These are phyloP conservation scores for Caenorhabditis sp. DNA, from an alignment of 2,888 invertebrate genomes.

Conservation along the genomic window DNA sequence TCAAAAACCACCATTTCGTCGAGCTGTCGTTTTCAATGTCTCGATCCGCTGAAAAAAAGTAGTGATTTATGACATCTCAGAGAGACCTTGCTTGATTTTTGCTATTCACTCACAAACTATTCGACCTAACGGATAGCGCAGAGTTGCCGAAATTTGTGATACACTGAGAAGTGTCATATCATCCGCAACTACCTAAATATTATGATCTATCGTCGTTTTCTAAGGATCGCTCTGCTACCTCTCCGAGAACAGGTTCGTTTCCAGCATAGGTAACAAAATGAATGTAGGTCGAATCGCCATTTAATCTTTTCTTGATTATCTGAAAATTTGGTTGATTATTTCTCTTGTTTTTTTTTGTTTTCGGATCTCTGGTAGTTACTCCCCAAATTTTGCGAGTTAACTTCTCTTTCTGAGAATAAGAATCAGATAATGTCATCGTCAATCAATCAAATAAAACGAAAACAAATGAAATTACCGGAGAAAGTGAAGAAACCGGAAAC, in stretches of 20 bases:
- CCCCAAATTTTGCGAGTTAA: too few relatives aligned
- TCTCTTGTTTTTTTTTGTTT: background rate
- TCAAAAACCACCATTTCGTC: constrained; percentile 51
- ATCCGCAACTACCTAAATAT: constrained; percentile 65
- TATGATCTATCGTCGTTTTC: background rate
- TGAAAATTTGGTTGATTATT: constrained; percentile 19
- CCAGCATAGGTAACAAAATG: constrained; percentile 57
- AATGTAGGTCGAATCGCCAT: constrained; percentile 36
- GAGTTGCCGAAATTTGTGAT: constrained; percentile 61
- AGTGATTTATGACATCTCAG: too few relatives aligned
- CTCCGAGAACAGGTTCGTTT: constrained; percentile 49
- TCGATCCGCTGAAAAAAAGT: constrained; percentile 48
- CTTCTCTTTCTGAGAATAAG: background rate
- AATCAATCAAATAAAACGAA: constrained; percentile 22
- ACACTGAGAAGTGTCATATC: constrained; percentile 58
- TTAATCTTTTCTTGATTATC: constrained; percentile 50
- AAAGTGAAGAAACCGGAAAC: background rate
- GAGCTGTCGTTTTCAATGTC: constrained; percentile 55
- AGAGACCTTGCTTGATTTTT: too few relatives aligned
- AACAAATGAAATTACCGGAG: constrained; percentile 27
- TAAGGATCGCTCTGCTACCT: constrained; percentile 33
- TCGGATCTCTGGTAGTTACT: too few relatives aligned
- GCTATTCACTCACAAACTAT: constrained; percentile 40
- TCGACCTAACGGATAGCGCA: constrained; percentile 55
- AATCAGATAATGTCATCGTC: background rate